These are phyloP conservation scores for Nomada lathburiana DNA, from an alignment of 2,888 invertebrate species.

Conservation along the genomic window DNA sequence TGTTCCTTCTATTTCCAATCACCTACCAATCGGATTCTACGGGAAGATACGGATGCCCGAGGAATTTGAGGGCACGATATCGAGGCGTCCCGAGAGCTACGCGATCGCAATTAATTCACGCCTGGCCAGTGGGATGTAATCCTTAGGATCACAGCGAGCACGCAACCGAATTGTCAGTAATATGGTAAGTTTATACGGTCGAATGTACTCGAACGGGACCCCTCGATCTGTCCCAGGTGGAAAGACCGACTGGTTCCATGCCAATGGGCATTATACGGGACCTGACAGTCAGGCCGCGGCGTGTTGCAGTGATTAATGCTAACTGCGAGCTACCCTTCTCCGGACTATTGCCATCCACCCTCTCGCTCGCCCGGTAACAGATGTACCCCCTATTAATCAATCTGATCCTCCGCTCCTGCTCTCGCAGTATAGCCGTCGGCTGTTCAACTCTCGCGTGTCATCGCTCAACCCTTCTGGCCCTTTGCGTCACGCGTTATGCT, in stretches of 20 bases:
- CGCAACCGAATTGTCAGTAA: slow-evolving; percentile 59
- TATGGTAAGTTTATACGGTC: slow-evolving; percentile 67
- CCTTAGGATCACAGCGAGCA: slow-evolving; percentile 53
- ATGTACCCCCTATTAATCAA: slow-evolving; percentile 84
- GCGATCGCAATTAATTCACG: slow-evolving; percentile 50
- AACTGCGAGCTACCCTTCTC: slow-evolving; percentile 80
- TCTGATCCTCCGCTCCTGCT: slow-evolving; percentile 75
- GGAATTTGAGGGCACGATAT: slow-evolving; percentile 13
- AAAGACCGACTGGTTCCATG: slow-evolving; percentile 70
- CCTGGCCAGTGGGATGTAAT: slow-evolving; percentile 47
- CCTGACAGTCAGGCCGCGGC: slow-evolving; percentile 79
- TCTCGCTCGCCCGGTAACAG: slow-evolving; percentile 81
- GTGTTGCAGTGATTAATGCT: slow-evolving; percentile 84
- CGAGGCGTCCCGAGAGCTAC: slow-evolving; percentile 15
- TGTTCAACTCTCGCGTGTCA: slow-evolving; percentile 76
- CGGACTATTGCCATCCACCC: slow-evolving; percentile 80
- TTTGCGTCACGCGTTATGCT: slow-evolving; percentile 60
- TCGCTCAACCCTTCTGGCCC: slow-evolving; percentile 75
- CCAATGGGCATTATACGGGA: slow-evolving; percentile 80
- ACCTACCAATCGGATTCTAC: not conserved
- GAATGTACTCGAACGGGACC: slow-evolving; percentile 68
- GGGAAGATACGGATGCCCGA: not conserved
- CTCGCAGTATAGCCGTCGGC: slow-evolving; percentile 64
- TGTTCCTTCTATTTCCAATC: no score
- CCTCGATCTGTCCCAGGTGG: slow-evolving; percentile 70